Conservation (phyloP, 2,888 invertebrate genomes). For the Empis livida region DNA sequence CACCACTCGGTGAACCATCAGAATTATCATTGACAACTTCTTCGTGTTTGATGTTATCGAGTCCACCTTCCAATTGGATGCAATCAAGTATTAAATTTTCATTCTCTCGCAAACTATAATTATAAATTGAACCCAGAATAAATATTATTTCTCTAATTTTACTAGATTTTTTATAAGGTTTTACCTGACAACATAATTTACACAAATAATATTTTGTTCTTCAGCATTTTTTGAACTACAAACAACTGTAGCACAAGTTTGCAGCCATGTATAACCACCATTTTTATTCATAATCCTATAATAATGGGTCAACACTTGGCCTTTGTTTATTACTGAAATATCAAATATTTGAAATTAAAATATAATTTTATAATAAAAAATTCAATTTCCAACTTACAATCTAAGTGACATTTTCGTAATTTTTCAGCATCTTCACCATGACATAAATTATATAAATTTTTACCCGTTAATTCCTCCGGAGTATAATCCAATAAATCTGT, state of each 20-base stretch:
- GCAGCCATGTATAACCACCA: slow-evolving; percentile 94
- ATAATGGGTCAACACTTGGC: slow-evolving; percentile 92
- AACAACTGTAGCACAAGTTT: slow-evolving; percentile 92
- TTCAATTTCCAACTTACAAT: slow-evolving; percentile 59
- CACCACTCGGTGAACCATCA: slow-evolving; percentile 78
- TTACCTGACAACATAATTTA: slow-evolving; percentile 93
- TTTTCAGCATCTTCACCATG: slow-evolving; percentile 93
- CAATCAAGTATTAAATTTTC: slow-evolving; percentile 87
- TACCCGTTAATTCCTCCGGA: slow-evolving; percentile 85
- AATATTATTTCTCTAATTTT: not conserved
- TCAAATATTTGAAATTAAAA: slow-evolving; percentile 19
- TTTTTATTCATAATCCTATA: slow-evolving; percentile 92
- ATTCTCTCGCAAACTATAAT: slow-evolving; percentile 47
- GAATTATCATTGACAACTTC: slow-evolving; percentile 63
- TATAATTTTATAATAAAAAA: not conserved
- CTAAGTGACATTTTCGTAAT: slow-evolving; percentile 86
- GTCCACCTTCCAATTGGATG: slow-evolving; percentile 78
- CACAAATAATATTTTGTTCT: slow-evolving; percentile 94
- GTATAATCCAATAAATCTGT: slow-evolving; percentile 86
- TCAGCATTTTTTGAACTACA: slow-evolving; percentile 92
- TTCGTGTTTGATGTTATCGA: slow-evolving; percentile 67
- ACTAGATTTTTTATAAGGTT: too few species aligned
- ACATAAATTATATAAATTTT: slow-evolving; percentile 86
- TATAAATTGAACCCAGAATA: not conserved
- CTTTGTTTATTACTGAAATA: slow-evolving; percentile 81